Evolutionary conservation across 2,113 vertebrate genomes (phyloP).

Genomic region (Equus przewalskii): DNA sequence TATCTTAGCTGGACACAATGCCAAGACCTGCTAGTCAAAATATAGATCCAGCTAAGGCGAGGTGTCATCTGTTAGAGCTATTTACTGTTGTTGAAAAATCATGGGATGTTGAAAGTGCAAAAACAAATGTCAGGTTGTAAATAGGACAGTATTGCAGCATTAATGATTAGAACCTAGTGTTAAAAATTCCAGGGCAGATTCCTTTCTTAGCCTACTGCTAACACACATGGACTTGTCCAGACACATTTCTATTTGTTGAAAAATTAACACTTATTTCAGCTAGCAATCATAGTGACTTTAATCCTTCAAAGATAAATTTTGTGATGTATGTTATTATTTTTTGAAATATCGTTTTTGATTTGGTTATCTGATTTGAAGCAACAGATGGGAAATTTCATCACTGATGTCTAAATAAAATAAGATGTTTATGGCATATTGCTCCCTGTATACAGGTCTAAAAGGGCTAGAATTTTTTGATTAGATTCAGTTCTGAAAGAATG

Average conservation of each 20-base stretch:
- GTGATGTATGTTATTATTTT: background rate
- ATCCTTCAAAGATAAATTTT: background rate
- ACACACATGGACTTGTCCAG: slow-evolving; percentile 37
- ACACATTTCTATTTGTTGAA: slow-evolving; percentile 18
- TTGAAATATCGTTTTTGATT: background rate
- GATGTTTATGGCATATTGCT: background rate
- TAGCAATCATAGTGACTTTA: background rate
- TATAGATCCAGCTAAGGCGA: background rate
- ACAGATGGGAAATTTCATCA: background rate
- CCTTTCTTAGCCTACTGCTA: slow-evolving; percentile 58
- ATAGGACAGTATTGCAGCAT: slow-evolving; percentile 71
- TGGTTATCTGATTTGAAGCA: slow-evolving; percentile 17
- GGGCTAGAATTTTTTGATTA: background rate
- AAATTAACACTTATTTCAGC: slow-evolving; percentile 40
- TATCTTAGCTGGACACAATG: slow-evolving; percentile 42
- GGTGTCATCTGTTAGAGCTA: slow-evolving; percentile 70
- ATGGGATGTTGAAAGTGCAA: slow-evolving; percentile 76
- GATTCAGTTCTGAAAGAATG: slow-evolving; percentile 36
- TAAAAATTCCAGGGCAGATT: slow-evolving; percentile 52
- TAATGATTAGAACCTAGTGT: slow-evolving; percentile 70
- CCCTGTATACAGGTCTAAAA: background rate
- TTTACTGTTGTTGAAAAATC: slow-evolving; percentile 61
- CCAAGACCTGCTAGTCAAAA: slow-evolving; percentile 70
- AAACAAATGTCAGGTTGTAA: slow-evolving; percentile 79
- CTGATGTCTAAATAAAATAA: background rate